Percentiles rank a stretch among this genome's conserved stretches.
These are phyloP conservation scores for Yponomeuta cagnagella DNA, from an alignment of 2,888 invertebrate genomes.

Conservation along the genomic window DNA sequence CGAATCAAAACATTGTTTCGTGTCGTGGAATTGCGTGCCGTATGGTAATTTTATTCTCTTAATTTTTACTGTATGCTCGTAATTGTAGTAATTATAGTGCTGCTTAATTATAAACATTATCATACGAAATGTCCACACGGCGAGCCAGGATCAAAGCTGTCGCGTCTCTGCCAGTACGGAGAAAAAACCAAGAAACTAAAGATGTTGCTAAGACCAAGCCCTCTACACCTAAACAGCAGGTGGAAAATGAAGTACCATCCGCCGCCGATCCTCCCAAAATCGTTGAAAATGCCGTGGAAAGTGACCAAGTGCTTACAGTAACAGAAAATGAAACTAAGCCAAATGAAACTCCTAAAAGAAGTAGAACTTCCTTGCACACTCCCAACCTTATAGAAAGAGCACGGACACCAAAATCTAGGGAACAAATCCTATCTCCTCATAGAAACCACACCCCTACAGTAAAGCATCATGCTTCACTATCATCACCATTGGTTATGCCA, in stretches of 20 bases:
- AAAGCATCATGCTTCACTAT: neutral
- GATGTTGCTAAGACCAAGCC: conserved; percentile 33
- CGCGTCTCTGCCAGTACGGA: conserved; percentile 78
- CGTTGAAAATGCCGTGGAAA: neutral
- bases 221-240: conserved; percentile 24
- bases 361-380: neutral
- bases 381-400: conserved; percentile 7
- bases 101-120: neutral
- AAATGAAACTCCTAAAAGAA: neutral
- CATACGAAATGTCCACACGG: conserved; percentile 47
- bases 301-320: neutral
- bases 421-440: neutral
- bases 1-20: too few species aligned
- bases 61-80: too few species aligned
- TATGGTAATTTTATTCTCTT: too few species aligned
- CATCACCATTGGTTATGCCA: neutral
- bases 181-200: conserved; percentile 48
- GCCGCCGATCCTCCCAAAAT: neutral
- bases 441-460: neutral
- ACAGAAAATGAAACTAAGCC: neutral
- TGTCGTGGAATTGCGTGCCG: too few species aligned
- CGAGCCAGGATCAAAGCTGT: conserved; percentile 84
- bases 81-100: neutral
- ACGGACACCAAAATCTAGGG: conserved; percentile 1
- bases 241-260: neutral